A percentile compares a stretch with the other conserved stretches of the same genome.
Evolutionary conservation across 2,888 invertebrate genomes (phyloP).

Genomic region (Timema podura): DNA sequence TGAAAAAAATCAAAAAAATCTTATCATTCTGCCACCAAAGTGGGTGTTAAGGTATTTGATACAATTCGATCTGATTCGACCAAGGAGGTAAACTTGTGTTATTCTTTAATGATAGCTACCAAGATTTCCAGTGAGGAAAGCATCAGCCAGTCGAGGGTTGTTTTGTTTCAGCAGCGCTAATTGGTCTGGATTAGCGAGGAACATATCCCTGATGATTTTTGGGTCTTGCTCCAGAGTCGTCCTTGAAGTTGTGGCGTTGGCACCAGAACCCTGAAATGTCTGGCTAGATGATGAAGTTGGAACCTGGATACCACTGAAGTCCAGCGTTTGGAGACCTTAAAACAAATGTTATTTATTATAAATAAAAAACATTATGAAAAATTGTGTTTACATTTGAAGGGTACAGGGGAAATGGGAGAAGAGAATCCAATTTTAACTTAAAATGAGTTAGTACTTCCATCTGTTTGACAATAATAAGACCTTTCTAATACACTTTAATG

Average conservation of each 20-base stretch:
- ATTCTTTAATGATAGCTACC: constrained; percentile 47
- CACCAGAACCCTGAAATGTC: constrained; percentile 24
- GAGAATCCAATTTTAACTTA: no score
- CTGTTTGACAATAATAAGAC: no score
- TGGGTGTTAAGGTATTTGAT: no score
- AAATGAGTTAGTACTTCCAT: no score
- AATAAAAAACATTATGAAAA: no score
- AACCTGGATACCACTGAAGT: constrained; percentile 83
- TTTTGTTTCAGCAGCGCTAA: constrained; percentile 86
- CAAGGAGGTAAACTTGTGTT: no score
- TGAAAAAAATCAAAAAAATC: no score
- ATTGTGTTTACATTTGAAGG: no score
- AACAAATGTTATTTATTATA: background rate
- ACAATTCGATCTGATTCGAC: no score
- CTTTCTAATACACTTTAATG: no score
- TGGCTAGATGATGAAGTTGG: constrained; percentile 49
- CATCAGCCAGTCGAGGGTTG: constrained; percentile 89
- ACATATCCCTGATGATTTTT: constrained; percentile 77
- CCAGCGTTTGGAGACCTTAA: constrained; percentile 47
- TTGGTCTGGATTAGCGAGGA: constrained; percentile 85
- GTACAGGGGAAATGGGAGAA: no score
- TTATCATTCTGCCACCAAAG: no score
- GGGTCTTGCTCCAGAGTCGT: constrained; percentile 67
- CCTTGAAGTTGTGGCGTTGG: constrained; percentile 23
- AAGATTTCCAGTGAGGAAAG: constrained; percentile 77